phyloP scores from a whole-genome alignment of 2,113 vertebrate species.

The Trochalopteron elliotii region DNA sequence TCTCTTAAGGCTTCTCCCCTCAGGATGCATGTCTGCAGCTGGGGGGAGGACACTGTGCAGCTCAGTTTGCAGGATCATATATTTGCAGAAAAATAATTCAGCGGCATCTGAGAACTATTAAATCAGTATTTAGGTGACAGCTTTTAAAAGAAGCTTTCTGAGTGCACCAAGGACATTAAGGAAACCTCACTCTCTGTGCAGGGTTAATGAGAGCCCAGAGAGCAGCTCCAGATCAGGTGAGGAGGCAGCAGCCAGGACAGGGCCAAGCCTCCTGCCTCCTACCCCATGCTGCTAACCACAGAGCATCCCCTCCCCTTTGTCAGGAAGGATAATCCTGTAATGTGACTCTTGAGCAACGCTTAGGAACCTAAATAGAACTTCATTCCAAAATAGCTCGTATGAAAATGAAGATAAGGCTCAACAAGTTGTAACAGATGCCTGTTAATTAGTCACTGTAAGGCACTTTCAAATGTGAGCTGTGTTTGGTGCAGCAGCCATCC shows the following conservation, averaged over 20 bases:
- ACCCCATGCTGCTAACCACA: background rate
- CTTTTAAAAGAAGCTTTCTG: background rate
- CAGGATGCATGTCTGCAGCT: background rate
- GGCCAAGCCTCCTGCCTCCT: constrained; percentile 2
- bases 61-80: background rate
- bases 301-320: constrained; percentile 51
- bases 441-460: constrained; percentile 58
- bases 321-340: constrained; percentile 58
- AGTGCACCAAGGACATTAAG: background rate
- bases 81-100: background rate
- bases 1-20: background rate
- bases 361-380: constrained; percentile 58
- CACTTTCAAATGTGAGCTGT: background rate
- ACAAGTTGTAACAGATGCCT: constrained; percentile 69
- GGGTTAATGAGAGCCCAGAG: background rate
- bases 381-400: constrained; percentile 57
- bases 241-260: background rate
- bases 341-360: constrained; percentile 58
- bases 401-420: constrained; percentile 69
- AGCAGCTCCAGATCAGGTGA: background rate
- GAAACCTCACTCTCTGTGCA: background rate
- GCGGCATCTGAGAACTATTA: background rate
- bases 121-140: background rate
- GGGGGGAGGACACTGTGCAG: rapidly evolving
- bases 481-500: background rate